Percentiles rank a stretch among this genome's conserved stretches.
Conservation (phyloP, 2,113 vertebrate genomes). For the Malurus melanocephalus region DNA sequence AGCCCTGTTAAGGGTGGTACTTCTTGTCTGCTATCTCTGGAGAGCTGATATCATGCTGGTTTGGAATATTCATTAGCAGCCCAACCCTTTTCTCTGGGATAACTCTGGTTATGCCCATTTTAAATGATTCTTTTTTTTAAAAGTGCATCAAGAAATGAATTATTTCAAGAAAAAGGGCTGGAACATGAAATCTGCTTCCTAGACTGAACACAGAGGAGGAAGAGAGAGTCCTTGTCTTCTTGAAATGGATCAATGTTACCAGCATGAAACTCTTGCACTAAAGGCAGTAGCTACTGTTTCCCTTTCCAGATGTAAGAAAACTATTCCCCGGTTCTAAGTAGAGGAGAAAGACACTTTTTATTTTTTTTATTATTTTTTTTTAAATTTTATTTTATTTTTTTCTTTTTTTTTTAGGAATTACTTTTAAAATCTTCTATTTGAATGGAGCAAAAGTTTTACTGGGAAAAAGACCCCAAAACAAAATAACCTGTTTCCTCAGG, state of each 20-base stretch:
- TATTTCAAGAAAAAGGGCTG: background rate
- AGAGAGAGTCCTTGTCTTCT: background rate
- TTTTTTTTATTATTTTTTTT: too few species aligned
- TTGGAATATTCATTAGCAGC: conserved; percentile 5
- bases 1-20: conserved; percentile 3
- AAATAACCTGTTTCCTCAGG: background rate
- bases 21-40: conserved; percentile 7
- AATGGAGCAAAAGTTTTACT: background rate
- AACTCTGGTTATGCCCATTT: background rate
- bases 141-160: background rate
- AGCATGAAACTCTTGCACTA: background rate
- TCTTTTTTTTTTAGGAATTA: background rate
- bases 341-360: background rate
- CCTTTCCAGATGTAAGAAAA: too few species aligned
- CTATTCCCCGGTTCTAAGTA: too few species aligned
- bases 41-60: conserved; percentile 23
- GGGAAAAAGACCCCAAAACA: fast-evolving
- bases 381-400: too few species aligned
- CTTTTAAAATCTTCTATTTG: background rate
- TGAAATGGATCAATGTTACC: background rate
- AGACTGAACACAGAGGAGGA: background rate
- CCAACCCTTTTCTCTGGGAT: conserved; percentile 6
- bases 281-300: background rate
- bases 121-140: background rate
- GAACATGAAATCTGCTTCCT: background rate